Conservation (phyloP, 2,113 vertebrate genomes). For the Melospiza georgiana region DNA sequence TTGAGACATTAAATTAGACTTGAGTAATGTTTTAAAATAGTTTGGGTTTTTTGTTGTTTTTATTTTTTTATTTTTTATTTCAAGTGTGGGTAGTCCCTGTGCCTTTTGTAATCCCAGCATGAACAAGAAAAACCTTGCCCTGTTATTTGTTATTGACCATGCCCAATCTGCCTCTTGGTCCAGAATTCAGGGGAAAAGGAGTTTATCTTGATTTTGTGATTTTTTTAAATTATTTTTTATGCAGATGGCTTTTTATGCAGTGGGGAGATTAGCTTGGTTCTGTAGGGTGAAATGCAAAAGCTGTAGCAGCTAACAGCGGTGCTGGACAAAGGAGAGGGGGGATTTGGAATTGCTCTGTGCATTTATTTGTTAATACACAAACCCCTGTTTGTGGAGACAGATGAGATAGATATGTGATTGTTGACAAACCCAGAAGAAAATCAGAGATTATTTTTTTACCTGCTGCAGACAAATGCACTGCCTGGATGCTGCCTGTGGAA, state of each 20-base stretch:
- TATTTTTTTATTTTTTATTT: background rate
- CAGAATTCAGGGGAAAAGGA: background rate
- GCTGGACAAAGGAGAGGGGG: background rate
- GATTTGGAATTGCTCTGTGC: background rate
- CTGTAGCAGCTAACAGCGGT: background rate
- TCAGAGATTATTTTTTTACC: background rate
- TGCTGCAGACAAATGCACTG: background rate
- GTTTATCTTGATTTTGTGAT: background rate
- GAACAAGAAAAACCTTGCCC: background rate
- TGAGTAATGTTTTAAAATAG: background rate
- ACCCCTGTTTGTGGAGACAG: background rate
- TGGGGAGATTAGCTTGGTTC: background rate
- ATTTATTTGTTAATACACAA: background rate
- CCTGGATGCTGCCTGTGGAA: background rate
- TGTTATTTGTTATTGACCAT: background rate
- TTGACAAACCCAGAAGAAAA: background rate
- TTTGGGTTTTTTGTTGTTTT: background rate
- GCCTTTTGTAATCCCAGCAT: background rate
- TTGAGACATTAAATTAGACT: background rate
- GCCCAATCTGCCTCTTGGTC: background rate
- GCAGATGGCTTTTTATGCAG: fast-evolving
- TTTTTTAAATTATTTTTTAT: background rate
- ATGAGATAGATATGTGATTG: background rate
- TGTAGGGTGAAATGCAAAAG: background rate
- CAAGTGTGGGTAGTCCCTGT: background rate